Percentiles rank a stretch among this genome's conserved stretches.
phyloP scores from a whole-genome alignment of 2,113 vertebrate species.

The Castor canadensis region DNA sequence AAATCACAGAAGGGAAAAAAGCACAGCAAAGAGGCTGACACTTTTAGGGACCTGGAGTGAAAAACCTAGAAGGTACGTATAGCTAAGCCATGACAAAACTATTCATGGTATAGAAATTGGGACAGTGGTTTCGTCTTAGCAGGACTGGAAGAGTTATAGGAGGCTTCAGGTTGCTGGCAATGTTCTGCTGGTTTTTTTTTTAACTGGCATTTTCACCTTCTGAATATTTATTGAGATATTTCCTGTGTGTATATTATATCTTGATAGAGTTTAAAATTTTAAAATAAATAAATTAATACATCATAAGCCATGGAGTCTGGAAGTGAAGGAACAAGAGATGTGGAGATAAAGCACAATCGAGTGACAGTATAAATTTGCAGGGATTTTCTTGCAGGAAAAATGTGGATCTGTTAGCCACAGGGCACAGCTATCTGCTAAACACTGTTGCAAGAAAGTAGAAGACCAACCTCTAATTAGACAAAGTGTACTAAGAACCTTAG shows the following conservation, averaged over 20 bases:
- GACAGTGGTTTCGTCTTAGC: too few species aligned
- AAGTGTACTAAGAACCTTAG: neutral
- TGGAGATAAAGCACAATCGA: neutral
- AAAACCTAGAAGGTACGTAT: neutral
- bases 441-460: neutral
- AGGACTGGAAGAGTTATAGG: neutral
- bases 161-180: neutral
- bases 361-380: neutral
- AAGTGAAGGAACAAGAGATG: neutral
- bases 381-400: neutral
- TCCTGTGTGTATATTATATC: neutral
- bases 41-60: neutral
- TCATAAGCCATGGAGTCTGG: neutral
- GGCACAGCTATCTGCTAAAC: neutral
- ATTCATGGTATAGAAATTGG: neutral
- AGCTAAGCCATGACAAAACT: neutral
- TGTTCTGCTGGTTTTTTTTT: neutral
- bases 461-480: neutral
- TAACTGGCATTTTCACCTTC: neutral
- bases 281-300: neutral
- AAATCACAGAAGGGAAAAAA: neutral
- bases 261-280: neutral
- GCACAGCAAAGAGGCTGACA: neutral
- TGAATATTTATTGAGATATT: neutral
- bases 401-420: neutral